A percentile compares a stretch with the other conserved stretches of the same genome.
Evolutionary conservation across 2,113 vertebrate genomes (phyloP).

Genomic region (Cyphomyrus plagiostoma): DNA sequence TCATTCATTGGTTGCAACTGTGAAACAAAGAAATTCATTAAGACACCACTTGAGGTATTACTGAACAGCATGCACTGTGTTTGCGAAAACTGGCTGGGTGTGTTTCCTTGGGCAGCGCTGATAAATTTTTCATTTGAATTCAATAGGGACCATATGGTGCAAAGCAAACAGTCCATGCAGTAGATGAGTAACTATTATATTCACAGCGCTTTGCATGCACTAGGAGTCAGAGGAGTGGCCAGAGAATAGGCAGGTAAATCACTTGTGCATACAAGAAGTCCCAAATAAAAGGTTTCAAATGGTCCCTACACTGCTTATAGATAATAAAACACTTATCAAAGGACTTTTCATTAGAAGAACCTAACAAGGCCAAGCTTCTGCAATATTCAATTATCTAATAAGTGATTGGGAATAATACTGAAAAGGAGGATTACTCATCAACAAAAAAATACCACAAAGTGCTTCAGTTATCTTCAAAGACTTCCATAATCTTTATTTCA

Average conservation of each 20-base stretch:
- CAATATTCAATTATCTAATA: neutral
- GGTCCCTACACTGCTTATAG: neutral
- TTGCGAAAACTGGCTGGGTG: neutral
- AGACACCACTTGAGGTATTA: neutral
- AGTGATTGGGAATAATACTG: neutral
- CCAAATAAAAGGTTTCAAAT: neutral
- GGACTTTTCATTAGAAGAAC: neutral
- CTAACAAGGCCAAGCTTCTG: neutral
- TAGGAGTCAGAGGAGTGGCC: neutral
- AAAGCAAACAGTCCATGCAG: neutral
- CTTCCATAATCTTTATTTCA: neutral
- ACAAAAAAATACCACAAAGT: neutral
- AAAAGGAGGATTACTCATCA: neutral
- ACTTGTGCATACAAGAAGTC: neutral
- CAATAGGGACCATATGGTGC: constrained; percentile 12
- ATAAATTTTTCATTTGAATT: constrained; percentile 21
- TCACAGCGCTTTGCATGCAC: neutral
- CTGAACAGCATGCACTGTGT: neutral
- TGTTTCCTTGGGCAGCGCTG: neutral
- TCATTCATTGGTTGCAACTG: neutral
- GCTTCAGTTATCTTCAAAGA: neutral
- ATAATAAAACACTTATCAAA: neutral
- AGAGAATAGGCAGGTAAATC: neutral
- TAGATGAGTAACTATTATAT: constrained; percentile 13
- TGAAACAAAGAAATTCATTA: neutral